phyloP scores from a whole-genome alignment of 2,797 vertebrate genomes.

The Poliocrania exsul region DNA sequence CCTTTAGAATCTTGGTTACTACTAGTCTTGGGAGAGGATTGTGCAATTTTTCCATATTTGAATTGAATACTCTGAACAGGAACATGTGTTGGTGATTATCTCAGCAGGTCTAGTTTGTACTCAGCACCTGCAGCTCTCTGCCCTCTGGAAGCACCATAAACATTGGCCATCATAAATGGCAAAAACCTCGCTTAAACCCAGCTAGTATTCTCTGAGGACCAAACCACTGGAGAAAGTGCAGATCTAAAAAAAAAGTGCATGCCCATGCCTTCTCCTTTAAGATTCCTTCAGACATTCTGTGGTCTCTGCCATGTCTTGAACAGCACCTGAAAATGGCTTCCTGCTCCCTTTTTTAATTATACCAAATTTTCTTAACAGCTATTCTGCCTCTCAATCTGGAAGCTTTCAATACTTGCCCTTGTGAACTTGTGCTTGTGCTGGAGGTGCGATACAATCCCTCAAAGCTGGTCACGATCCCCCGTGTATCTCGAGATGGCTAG shows the following conservation, averaged over 20 bases:
- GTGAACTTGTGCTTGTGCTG: not conserved
- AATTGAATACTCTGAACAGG: not conserved
- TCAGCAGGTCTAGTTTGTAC: not conserved
- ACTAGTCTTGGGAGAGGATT: not conserved
- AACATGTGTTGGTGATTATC: not conserved
- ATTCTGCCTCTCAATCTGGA: not conserved
- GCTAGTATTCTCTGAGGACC: not conserved
- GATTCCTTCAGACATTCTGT: not conserved
- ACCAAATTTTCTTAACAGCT: not conserved
- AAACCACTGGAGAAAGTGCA: not conserved
- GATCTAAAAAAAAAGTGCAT: not conserved
- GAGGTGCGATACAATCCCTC: not conserved
- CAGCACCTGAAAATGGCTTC: not conserved
- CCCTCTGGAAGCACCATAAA: not conserved
- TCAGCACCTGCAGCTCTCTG: not conserved
- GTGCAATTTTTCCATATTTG: not conserved
- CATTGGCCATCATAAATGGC: not conserved
- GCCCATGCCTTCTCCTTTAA: not conserved
- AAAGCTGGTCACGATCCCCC: accelerated
- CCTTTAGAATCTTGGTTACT: not conserved
- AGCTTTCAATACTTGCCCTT: not conserved
- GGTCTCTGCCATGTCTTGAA: not conserved
- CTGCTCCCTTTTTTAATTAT: not conserved
- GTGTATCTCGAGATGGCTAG: not conserved
- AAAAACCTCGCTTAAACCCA: not conserved